Conservation (phyloP, 2,888 invertebrate genomes). For the Sacculina carcini region DNA sequence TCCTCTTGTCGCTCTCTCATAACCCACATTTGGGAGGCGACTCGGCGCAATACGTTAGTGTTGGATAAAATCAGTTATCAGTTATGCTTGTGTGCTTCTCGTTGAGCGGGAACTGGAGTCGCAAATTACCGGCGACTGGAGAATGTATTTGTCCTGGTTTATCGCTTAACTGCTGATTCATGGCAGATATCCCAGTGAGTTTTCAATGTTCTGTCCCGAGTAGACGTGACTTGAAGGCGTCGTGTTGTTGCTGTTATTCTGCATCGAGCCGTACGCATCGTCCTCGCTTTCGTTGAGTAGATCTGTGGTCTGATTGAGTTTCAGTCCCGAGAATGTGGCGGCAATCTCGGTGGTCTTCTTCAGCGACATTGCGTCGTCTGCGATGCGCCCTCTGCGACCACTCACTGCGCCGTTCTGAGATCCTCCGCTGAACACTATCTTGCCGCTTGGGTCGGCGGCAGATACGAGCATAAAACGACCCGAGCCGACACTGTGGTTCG, state of each 20-base stretch:
- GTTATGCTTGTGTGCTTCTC: no score
- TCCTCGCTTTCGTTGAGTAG: slow-evolving; percentile 14
- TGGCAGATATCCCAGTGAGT: slow-evolving; percentile 13
- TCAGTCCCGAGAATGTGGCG: slow-evolving; percentile 46
- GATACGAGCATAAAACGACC: slow-evolving; percentile 24
- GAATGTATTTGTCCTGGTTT: no score
- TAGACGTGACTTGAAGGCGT: slow-evolving; percentile 9
- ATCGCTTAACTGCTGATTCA: slow-evolving; percentile 6
- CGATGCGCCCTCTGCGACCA: no score
- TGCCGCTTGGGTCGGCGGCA: slow-evolving; percentile 24
- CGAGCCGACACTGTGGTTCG: slow-evolving; percentile 4
- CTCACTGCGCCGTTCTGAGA: slow-evolving; percentile 9
- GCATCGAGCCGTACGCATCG: slow-evolving; percentile 12
- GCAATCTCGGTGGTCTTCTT: slow-evolving; percentile 73
- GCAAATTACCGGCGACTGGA: no score
- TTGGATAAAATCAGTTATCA: no score
- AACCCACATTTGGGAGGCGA: no score
- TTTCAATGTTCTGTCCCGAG: slow-evolving; percentile 13
- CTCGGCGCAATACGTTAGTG: no score
- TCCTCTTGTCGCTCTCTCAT: no score
- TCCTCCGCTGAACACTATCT: slow-evolving; percentile 17
- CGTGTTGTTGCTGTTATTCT: slow-evolving; percentile 1
- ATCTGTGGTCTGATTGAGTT: slow-evolving; percentile 17
- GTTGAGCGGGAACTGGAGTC: no score
- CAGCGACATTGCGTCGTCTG: slow-evolving; percentile 42